Evolutionary conservation across 2,797 vertebrate genomes (phyloP).

Genomic region (Leuciscus waleckii): DNA sequence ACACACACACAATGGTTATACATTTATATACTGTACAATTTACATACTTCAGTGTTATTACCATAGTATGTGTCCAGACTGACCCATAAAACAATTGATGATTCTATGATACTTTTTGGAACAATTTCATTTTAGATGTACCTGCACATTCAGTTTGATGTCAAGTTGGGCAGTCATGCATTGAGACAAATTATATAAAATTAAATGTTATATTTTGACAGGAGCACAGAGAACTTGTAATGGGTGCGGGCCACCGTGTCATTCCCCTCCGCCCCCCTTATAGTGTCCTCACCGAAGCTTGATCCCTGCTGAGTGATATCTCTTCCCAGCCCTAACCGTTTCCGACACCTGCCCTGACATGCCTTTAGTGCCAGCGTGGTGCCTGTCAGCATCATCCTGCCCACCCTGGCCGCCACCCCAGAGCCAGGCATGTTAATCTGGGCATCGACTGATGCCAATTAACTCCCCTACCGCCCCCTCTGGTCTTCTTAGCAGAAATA

Average conservation of each 20-base stretch:
- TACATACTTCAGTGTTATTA: background rate
- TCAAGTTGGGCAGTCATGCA: background rate
- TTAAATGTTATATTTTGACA: background rate
- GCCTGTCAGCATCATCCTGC: constrained; percentile 59
- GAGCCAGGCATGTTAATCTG: constrained; percentile 50
- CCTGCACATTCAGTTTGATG: background rate
- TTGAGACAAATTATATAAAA: background rate
- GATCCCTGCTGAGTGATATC: constrained; percentile 49
- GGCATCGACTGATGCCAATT: constrained; percentile 58
- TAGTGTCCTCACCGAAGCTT: constrained; percentile 23
- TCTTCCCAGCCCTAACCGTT: constrained; percentile 52
- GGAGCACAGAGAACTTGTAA: background rate
- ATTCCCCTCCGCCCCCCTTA: background rate
- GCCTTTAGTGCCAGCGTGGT: constrained; percentile 57
- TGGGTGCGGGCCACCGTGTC: background rate
- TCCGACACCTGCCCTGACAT: constrained; percentile 65
- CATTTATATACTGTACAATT: background rate
- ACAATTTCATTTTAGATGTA: background rate
- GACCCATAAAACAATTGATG: too few relatives aligned
- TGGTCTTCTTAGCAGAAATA: constrained; percentile 48
- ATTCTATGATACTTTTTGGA: background rate
- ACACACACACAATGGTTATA: background rate
- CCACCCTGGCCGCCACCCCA: constrained; percentile 53
- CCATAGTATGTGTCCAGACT: background rate
- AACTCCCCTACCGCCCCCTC: constrained; percentile 49